These are phyloP conservation scores for Ranitomeya imitator DNA, from an alignment of 2,113 vertebrate species.

Conservation along the genomic window DNA sequence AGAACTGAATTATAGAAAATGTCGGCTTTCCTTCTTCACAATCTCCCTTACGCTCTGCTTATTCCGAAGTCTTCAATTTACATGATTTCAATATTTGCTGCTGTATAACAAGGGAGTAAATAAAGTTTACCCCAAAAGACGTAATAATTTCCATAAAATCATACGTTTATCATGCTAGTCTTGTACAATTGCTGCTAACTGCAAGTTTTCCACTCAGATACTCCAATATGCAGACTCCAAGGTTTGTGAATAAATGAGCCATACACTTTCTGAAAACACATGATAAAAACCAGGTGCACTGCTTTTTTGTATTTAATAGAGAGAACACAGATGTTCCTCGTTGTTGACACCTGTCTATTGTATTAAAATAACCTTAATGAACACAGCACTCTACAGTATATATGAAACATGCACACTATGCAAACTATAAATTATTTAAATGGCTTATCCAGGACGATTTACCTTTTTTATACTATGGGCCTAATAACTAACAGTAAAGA, in stretches of 20 bases:
- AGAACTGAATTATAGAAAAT: no score
- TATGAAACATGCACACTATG: no score
- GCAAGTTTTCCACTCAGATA: constrained; percentile 31
- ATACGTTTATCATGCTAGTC: not conserved
- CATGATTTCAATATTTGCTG: not conserved
- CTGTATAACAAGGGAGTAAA: not conserved
- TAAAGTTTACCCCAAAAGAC: not conserved
- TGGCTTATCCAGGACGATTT: no score
- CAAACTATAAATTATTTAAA: no score
- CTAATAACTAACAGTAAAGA: no score
- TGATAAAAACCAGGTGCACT: constrained; percentile 15
- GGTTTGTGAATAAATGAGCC: constrained; percentile 21
- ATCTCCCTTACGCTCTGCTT: no score
- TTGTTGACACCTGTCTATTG: no score
- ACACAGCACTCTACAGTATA: no score
- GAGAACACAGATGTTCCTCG: constrained; percentile 10
- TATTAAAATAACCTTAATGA: no score
- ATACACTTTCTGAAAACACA: not conserved
- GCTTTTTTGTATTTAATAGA: not conserved
- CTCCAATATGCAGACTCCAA: constrained; percentile 13
- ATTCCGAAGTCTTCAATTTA: not conserved
- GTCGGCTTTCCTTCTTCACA: no score
- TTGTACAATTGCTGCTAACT: constrained; percentile 4
- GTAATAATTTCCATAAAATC: not conserved
- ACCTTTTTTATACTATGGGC: no score